Evolutionary conservation across 2,888 invertebrate genomes (phyloP).

Genomic region (Cataglyphis albicans): DNA sequence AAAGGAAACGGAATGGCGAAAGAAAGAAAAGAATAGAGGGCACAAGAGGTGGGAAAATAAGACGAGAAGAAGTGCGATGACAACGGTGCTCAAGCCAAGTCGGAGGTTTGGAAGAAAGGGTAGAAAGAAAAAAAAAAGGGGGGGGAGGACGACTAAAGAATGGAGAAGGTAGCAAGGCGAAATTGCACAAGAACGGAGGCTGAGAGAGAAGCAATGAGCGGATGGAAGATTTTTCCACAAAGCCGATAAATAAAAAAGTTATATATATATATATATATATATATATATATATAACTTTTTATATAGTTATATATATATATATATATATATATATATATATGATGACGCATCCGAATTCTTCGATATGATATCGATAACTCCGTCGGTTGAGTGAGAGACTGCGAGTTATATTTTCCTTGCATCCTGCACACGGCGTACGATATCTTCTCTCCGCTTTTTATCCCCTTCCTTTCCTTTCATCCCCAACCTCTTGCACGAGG

Average conservation of each 20-base stretch:
- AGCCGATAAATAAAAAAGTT: constrained; percentile 78
- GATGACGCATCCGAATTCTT: too few species aligned
- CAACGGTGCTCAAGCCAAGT: constrained; percentile 49
- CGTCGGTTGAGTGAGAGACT: constrained; percentile 65
- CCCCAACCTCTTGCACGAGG: constrained; percentile 3
- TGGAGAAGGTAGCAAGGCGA: constrained; percentile 49
- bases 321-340: too few species aligned
- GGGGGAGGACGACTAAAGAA: constrained; percentile 3
- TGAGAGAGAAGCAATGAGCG: constrained; percentile 54
- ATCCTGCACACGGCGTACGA: constrained; percentile 20
- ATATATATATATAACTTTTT: not conserved
- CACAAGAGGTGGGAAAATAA: constrained; percentile 45
- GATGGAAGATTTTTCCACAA: constrained; percentile 67
- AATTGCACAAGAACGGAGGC: constrained; percentile 60
- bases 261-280: constrained; percentile 55
- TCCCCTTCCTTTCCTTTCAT: not conserved
- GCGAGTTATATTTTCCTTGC: constrained; percentile 63
- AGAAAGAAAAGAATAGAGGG: constrained; percentile 20
- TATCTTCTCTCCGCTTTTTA: constrained; percentile 11
- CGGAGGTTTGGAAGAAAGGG: constrained; percentile 42
- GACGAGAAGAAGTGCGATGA: constrained; percentile 41
- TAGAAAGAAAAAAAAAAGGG: not conserved
- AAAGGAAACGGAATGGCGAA: constrained; percentile 36
- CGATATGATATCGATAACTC: constrained; percentile 62
- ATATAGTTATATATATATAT: constrained; percentile 69